Evolutionary conservation across 2,113 vertebrate species (phyloP).

Genomic region (Sprattus sprattus): DNA sequence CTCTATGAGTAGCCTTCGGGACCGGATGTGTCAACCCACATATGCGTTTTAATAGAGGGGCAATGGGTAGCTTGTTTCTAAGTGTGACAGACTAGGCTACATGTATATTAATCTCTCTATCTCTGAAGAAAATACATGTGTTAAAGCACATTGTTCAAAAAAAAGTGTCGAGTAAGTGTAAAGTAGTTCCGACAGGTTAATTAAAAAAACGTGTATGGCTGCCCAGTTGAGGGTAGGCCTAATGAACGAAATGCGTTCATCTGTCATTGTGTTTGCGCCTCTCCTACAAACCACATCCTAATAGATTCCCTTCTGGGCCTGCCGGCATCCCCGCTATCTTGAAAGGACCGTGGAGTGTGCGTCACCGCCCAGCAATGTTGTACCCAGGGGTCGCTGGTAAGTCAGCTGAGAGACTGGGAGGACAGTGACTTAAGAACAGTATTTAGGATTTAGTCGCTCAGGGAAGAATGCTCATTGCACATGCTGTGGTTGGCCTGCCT

Average conservation of each 20-base stretch:
- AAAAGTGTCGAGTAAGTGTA: background rate
- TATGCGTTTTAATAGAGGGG: too few species aligned
- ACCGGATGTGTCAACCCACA: too few species aligned
- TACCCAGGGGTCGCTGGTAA: constrained; percentile 32
- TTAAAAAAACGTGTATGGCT: background rate
- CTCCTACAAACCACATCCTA: background rate
- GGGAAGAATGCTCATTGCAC: constrained; percentile 23
- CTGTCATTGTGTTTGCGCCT: background rate
- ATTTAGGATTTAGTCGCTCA: constrained; percentile 23
- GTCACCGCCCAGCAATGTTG: constrained; percentile 41
- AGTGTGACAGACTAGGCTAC: too few species aligned
- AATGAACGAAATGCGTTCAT: background rate
- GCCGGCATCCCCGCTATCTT: background rate
- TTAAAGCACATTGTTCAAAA: background rate
- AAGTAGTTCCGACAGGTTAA: background rate
- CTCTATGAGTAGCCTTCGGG: too few species aligned
- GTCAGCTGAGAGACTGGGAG: constrained; percentile 15
- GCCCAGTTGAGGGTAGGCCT: background rate
- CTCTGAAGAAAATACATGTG: too few species aligned
- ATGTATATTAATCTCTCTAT: too few species aligned
- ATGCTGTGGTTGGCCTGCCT: constrained; percentile 18
- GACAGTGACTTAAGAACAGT: constrained; percentile 21
- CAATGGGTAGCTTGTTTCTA: too few species aligned
- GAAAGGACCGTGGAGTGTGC: constrained; percentile 30
- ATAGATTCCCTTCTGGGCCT: background rate